Evolutionary conservation across 2,888 invertebrate genomes (phyloP).

Genomic region (Tiliacea citrago): DNA sequence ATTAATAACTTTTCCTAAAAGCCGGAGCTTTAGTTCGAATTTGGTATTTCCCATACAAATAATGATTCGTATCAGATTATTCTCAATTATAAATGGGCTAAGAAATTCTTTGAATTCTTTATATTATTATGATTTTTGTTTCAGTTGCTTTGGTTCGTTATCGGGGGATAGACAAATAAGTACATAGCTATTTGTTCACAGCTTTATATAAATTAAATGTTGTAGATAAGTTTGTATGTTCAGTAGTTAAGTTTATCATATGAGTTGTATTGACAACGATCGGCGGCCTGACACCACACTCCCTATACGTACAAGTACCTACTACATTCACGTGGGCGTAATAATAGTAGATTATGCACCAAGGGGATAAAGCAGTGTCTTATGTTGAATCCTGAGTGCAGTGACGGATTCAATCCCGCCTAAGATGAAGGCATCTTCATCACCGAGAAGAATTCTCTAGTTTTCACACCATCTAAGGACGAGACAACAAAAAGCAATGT

Average conservation of each 20-base stretch:
- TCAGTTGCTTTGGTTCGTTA: background rate
- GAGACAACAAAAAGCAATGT: background rate
- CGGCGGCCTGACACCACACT: background rate
- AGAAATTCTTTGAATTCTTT: slow-evolving; percentile 15
- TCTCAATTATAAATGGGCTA: slow-evolving; percentile 10
- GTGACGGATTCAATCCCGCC: background rate
- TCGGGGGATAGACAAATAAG: background rate
- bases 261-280: background rate
- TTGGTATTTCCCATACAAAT: slow-evolving; percentile 20
- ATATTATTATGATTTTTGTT: background rate
- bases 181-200: background rate
- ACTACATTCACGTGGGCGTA: background rate
- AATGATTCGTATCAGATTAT: slow-evolving; percentile 31
- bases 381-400: background rate
- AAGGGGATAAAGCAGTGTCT: too few species aligned
- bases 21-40: slow-evolving; percentile 7
- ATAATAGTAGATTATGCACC: too few species aligned
- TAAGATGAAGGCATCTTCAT: background rate
- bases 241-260: background rate
- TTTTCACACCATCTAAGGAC: background rate
- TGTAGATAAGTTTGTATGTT: background rate
- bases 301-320: background rate
- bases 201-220: background rate
- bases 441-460: background rate
- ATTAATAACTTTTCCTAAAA: slow-evolving; percentile 26